These are phyloP conservation scores for Ornithorhynchus anatinus DNA, from an alignment of 2,113 vertebrate genomes.

Conservation along the genomic window DNA sequence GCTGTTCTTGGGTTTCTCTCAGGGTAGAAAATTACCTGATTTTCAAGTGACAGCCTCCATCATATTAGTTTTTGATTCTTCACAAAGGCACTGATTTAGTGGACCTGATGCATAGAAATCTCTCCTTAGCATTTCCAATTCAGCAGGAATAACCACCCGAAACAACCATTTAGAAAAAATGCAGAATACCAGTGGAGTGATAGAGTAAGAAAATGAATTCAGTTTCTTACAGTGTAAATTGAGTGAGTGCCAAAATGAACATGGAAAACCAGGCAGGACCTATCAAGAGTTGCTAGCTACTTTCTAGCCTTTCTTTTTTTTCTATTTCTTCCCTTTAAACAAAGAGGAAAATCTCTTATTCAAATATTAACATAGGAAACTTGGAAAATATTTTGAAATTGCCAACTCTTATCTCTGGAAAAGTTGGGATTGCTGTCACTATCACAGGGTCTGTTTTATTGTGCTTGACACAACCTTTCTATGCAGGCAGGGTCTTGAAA, in stretches of 20 bases:
- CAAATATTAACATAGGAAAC: too few relatives aligned
- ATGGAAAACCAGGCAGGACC: neutral
- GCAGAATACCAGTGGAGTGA: neutral
- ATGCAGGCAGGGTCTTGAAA: too few relatives aligned
- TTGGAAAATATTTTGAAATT: too few relatives aligned
- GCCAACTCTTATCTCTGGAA: too few relatives aligned
- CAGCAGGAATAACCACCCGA: constrained; percentile 2
- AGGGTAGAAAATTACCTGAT: neutral
- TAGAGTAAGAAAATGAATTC: neutral
- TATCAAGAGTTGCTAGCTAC: neutral
- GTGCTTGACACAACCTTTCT: too few relatives aligned
- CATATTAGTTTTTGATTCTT: neutral
- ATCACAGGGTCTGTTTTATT: too few relatives aligned
- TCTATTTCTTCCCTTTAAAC: accelerated
- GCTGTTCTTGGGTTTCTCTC: neutral
- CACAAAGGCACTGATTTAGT: neutral
- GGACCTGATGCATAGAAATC: constrained; percentile 1
- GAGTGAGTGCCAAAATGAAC: neutral
- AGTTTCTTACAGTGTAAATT: too few relatives aligned
- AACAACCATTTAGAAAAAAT: constrained; percentile 7
- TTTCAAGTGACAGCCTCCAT: neutral
- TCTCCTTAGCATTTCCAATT: constrained; percentile 22
- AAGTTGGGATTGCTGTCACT: too few relatives aligned
- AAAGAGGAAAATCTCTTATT: too few relatives aligned
- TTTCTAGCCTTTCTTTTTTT: neutral